Evolutionary conservation across 2,888 invertebrate genomes (phyloP).

Genomic region (Melanostoma scalare): DNA sequence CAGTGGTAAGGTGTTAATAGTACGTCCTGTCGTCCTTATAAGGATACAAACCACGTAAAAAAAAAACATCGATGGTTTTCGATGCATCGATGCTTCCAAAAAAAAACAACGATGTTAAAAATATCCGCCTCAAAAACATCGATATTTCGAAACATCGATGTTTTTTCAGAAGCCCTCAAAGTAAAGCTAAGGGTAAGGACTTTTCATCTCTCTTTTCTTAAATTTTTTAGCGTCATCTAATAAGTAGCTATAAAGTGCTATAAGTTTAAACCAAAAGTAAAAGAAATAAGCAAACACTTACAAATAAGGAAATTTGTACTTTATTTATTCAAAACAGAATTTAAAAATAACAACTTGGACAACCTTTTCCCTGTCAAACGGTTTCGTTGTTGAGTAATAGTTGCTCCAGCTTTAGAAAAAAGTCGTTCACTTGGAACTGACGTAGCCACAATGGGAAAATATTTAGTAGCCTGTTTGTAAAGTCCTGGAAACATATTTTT

Average conservation of each 20-base stretch:
- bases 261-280: not conserved
- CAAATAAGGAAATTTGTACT: not conserved
- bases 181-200: not conserved
- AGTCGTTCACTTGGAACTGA: constrained; percentile 77
- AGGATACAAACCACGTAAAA: too few species aligned
- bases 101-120: too few species aligned
- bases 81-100: too few species aligned
- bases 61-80: too few species aligned
- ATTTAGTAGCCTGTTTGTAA: constrained; percentile 75
- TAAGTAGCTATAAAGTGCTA: not conserved
- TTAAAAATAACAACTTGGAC: constrained; percentile 41
- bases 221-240: not conserved
- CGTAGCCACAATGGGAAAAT: constrained; percentile 76
- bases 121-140: too few species aligned
- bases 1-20: too few species aligned
- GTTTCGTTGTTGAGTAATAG: constrained; percentile 76
- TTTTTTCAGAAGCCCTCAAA: too few species aligned
- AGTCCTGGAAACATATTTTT: constrained; percentile 75
- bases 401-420: constrained; percentile 77
- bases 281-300: not conserved
- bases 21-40: too few species aligned
- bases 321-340: constrained; percentile 33
- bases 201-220: not conserved
- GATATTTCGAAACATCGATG: too few species aligned
- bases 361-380: not conserved